Evolutionary conservation across 2,797 vertebrate species (phyloP).

Genomic region (Darevskia nairensis): DNA sequence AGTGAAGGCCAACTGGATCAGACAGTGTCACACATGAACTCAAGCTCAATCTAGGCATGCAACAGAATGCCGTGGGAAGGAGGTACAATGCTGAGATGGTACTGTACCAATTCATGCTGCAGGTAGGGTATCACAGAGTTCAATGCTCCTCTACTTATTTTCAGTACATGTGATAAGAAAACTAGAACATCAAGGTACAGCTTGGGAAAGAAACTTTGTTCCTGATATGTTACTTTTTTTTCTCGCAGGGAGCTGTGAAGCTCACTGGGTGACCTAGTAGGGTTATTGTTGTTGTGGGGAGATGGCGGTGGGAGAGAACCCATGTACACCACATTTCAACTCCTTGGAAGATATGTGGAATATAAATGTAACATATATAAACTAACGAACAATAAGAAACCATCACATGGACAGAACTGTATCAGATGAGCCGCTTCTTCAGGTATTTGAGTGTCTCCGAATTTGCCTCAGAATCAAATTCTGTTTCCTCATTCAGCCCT

Average conservation of each 20-base stretch:
- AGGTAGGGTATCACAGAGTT: not conserved
- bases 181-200: not conserved
- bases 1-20: not conserved
- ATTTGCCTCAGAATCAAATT: not conserved
- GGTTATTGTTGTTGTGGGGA: too few species aligned
- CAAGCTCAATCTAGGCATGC: not conserved
- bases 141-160: not conserved
- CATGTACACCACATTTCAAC: too few species aligned
- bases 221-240: not conserved
- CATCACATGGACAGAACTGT: too few species aligned
- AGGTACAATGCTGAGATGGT: not conserved
- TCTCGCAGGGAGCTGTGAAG: too few species aligned
- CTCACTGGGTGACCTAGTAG: too few species aligned
- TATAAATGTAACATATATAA: too few species aligned
- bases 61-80: not conserved
- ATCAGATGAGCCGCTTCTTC: too few species aligned
- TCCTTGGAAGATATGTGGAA: too few species aligned
- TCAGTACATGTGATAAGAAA: not conserved
- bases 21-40: not conserved
- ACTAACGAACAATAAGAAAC: too few species aligned
- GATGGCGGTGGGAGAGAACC: too few species aligned
- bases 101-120: not conserved
- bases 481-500: not conserved
- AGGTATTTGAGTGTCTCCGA: not conserved
- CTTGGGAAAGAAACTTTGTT: not conserved